phyloP scores from a whole-genome alignment of 2,113 vertebrate species.

The Hydrochoerus hydrochaeris region DNA sequence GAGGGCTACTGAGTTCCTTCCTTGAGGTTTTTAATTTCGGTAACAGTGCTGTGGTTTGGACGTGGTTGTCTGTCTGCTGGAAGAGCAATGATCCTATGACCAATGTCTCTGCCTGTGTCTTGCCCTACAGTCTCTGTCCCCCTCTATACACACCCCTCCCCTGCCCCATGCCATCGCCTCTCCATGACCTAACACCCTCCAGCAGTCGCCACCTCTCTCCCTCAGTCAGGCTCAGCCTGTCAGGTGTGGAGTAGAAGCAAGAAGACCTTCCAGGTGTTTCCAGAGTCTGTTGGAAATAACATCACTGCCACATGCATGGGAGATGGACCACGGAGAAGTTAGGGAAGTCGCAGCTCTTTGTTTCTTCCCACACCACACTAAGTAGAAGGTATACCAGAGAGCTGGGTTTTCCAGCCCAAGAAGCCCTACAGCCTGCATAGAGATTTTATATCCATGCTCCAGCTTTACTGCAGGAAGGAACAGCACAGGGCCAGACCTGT shows the following conservation, averaged over 20 bases:
- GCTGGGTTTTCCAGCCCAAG: slow-evolving; percentile 92
- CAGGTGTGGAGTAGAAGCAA: slow-evolving; percentile 90
- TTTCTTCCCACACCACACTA: slow-evolving; percentile 94
- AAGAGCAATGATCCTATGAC: neutral
- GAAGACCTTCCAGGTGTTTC: slow-evolving; percentile 87
- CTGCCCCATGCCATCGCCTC: neutral
- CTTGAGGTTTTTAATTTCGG: neutral
- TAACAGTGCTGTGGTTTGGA: neutral
- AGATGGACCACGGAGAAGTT: slow-evolving; percentile 88
- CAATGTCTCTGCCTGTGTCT: neutral
- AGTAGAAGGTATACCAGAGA: slow-evolving; percentile 97
- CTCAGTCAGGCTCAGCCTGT: slow-evolving; percentile 76
- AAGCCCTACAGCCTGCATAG: slow-evolving; percentile 90
- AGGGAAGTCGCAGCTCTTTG: slow-evolving; percentile 90
- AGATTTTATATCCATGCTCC: slow-evolving; percentile 94
- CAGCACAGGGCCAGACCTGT: slow-evolving; percentile 93
- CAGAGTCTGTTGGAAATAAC: slow-evolving; percentile 77
- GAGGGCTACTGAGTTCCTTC: neutral
- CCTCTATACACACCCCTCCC: neutral
- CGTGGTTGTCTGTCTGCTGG: neutral
- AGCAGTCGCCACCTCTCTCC: slow-evolving; percentile 68
- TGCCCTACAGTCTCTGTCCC: neutral
- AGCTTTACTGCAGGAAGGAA: slow-evolving; percentile 93
- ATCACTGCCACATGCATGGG: neutral
- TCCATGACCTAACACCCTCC: slow-evolving; percentile 74